phyloP scores from a whole-genome alignment of 2,113 vertebrate genomes.

The Strix uralensis region DNA sequence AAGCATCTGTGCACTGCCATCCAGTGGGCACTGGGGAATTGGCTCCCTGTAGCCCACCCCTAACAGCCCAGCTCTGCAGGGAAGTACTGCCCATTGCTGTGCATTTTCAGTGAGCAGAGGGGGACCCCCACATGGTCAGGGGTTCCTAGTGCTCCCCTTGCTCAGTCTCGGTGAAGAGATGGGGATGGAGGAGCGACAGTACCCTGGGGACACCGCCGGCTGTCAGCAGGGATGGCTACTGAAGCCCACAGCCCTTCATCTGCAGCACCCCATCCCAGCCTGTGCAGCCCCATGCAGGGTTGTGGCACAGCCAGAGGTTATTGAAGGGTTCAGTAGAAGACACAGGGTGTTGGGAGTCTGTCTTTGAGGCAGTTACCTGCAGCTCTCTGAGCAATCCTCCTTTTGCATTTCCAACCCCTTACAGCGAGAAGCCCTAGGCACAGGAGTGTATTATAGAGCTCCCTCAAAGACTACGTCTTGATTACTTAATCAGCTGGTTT shows the following conservation, averaged over 20 bases:
- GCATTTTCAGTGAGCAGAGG: fast-evolving
- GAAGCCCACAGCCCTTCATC: neutral
- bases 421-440: neutral
- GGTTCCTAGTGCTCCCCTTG: neutral
- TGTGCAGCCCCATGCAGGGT: fast-evolving
- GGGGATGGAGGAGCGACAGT: neutral
- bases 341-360: neutral
- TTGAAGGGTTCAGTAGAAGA: neutral
- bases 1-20: conserved; percentile 28
- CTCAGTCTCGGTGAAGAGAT: neutral
- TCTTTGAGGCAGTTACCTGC: neutral
- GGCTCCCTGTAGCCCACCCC: neutral
- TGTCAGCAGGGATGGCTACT: neutral
- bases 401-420: neutral
- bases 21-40: neutral
- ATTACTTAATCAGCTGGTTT: conserved; percentile 2
- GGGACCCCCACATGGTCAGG: neutral
- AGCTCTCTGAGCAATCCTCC: neutral
- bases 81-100: neutral
- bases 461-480: neutral
- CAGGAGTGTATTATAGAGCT: neutral
- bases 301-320: neutral
- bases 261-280: fast-evolving
- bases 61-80: fast-evolving
- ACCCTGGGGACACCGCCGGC: fast-evolving